phyloP scores from a whole-genome alignment of 1,140 invertebrate genomes.

The Meloidogyne hapla region DNA sequence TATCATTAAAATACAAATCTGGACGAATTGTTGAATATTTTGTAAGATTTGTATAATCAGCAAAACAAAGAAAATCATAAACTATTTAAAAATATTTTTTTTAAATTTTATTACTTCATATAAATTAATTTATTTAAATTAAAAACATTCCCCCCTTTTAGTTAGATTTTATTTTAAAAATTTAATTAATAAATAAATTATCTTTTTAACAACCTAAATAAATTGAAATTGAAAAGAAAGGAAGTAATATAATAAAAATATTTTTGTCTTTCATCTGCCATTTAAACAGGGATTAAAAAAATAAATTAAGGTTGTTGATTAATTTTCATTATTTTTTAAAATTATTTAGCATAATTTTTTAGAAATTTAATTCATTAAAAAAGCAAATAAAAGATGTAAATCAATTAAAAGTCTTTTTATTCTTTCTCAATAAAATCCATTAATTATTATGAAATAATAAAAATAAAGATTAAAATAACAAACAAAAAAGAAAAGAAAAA shows the following conservation, averaged over 20 bases:
- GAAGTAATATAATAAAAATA: slow-evolving; percentile 7
- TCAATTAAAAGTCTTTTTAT: no score
- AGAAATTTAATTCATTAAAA: no score
- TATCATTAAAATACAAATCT: background rate
- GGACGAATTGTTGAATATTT: background rate
- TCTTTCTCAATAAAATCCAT: no score
- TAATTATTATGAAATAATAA: no score
- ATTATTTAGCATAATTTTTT: no score
- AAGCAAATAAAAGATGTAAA: no score
- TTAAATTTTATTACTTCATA: background rate
- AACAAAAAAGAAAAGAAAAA: no score
- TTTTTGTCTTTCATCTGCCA: background rate
- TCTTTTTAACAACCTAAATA: slow-evolving; percentile 14
- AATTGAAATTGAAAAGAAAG: background rate
- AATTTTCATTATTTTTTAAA: no score
- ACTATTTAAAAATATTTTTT: background rate
- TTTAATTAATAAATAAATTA: background rate
- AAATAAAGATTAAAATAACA: no score
- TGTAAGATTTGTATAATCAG: background rate
- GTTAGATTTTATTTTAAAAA: no score
- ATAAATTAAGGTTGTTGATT: background rate
- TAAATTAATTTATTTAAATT: no score
- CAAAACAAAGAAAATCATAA: background rate
- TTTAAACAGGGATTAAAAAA: background rate
- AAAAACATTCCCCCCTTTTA: no score